Evolutionary conservation across 2,797 vertebrate genomes (phyloP).

Genomic region (Orestias chungarensis): DNA sequence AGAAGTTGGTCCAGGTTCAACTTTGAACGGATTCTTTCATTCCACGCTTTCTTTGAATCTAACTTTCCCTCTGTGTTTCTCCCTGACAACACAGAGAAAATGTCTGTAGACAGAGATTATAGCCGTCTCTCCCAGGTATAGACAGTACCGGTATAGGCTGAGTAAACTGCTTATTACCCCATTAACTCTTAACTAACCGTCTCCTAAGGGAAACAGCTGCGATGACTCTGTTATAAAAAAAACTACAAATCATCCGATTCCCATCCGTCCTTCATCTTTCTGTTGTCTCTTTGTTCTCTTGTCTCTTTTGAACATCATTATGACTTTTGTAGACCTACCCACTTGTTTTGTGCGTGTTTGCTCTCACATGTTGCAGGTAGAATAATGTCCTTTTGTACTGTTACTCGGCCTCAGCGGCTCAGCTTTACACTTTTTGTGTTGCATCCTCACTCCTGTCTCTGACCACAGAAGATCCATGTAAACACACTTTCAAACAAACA

Average conservation of each 20-base stretch:
- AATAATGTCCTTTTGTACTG: slow-evolving; percentile 27
- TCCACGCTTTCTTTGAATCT: slow-evolving; percentile 5
- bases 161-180: slow-evolving; percentile 38
- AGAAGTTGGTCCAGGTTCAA: slow-evolving; percentile 15
- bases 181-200: slow-evolving; percentile 50
- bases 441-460: slow-evolving; percentile 53
- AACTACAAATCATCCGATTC: neutral
- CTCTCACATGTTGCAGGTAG: slow-evolving; percentile 52
- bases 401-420: slow-evolving; percentile 41
- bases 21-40: slow-evolving; percentile 9
- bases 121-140: slow-evolving; percentile 61
- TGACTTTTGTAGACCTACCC: slow-evolving; percentile 44
- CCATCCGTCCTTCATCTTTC: slow-evolving; percentile 17
- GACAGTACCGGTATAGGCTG: slow-evolving; percentile 31
- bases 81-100: slow-evolving; percentile 10
- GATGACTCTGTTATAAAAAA: slow-evolving; percentile 15
- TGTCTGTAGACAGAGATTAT: slow-evolving; percentile 34
- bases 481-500: slow-evolving; percentile 35
- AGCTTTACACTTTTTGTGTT: slow-evolving; percentile 50
- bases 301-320: slow-evolving; percentile 45
- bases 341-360: slow-evolving; percentile 40
- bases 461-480: slow-evolving; percentile 27
- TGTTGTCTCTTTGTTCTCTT: slow-evolving; percentile 13
- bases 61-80: slow-evolving; percentile 7
- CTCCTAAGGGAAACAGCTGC: slow-evolving; percentile 43